Conservation (phyloP, 1,140 invertebrate species). For the Drosophila yakuba region DNA sequence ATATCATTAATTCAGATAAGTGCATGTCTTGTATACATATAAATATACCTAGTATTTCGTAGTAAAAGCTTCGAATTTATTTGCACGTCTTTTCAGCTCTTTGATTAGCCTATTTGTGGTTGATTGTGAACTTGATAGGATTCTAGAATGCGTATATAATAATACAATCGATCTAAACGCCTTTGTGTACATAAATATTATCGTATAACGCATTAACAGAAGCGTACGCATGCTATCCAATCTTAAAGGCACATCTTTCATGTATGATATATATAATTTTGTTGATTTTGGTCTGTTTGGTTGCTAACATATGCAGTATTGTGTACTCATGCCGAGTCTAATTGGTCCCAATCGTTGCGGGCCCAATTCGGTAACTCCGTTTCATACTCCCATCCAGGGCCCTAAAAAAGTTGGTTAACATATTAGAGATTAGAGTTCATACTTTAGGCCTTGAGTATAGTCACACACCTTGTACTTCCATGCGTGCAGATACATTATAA, state of each 20-base stretch:
- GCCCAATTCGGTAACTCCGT: slow-evolving; percentile 96
- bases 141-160: slow-evolving; percentile 10
- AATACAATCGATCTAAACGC: not conserved
- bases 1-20: slow-evolving; percentile 36
- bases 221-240: slow-evolving; percentile 47
- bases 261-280: slow-evolving; percentile 48
- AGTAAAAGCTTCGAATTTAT: slow-evolving; percentile 56
- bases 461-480: slow-evolving; percentile 92
- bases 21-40: slow-evolving; percentile 52
- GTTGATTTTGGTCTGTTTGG: slow-evolving; percentile 48
- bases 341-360: slow-evolving; percentile 90
- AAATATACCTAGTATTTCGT: slow-evolving; percentile 51
- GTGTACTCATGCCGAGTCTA: slow-evolving; percentile 46
- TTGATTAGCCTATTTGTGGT: slow-evolving; percentile 49
- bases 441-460: too few species aligned
- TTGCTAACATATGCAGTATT: slow-evolving; percentile 18
- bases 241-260: slow-evolving; percentile 57
- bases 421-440: not conserved
- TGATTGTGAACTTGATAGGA: slow-evolving; percentile 40
- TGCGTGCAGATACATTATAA: slow-evolving; percentile 98
- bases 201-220: slow-evolving; percentile 29
- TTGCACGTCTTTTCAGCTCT: slow-evolving; percentile 65
- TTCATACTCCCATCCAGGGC: slow-evolving; percentile 95
- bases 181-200: slow-evolving; percentile 36
- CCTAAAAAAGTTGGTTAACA: slow-evolving; percentile 85